A percentile compares a stretch with the other conserved stretches of the same genome.
Conservation (phyloP, 2,797 vertebrate species). For the Syngnathus rostellatus region DNA sequence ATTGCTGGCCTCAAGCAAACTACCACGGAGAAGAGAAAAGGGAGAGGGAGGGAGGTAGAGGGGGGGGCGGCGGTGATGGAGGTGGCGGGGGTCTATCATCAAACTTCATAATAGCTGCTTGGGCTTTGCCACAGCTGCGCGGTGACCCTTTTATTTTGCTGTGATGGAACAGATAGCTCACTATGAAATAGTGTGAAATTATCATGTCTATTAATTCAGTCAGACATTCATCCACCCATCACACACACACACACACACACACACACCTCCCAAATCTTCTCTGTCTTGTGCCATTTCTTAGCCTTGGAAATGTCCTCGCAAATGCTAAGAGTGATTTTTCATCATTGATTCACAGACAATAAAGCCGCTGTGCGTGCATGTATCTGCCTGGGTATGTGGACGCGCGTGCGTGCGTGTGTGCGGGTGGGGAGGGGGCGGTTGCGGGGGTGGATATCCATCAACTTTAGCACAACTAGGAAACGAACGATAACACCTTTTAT, state of each 20-base stretch:
- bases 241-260: slow-evolving; percentile 10
- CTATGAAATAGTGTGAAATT: slow-evolving; percentile 95
- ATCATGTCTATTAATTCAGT: slow-evolving; percentile 98
- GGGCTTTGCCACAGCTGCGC: slow-evolving; percentile 89
- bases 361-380: slow-evolving; percentile 9
- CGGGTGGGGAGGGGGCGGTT: slow-evolving; percentile 9
- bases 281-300: slow-evolving; percentile 53
- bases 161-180: slow-evolving; percentile 87
- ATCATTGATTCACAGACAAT: slow-evolving; percentile 60
- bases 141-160: slow-evolving; percentile 85
- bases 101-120: slow-evolving; percentile 89
- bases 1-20: slow-evolving; percentile 81
- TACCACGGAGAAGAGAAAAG: slow-evolving; percentile 63
- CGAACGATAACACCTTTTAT: not conserved
- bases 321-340: slow-evolving; percentile 64
- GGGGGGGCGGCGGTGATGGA: not conserved
- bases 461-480: not conserved
- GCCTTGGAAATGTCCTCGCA: slow-evolving; percentile 78
- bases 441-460: not conserved
- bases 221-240: slow-evolving; percentile 72
- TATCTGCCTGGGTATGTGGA: slow-evolving; percentile 1
- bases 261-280: slow-evolving; percentile 7
- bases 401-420: slow-evolving; percentile 9
- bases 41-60: slow-evolving; percentile 17
- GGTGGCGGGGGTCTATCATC: slow-evolving; percentile 74